Evolutionary conservation across 1,140 invertebrate species (phyloP), one percentile per base, ranked within the genome.

Genomic region (Hylyphantes graminicola): DNA sequence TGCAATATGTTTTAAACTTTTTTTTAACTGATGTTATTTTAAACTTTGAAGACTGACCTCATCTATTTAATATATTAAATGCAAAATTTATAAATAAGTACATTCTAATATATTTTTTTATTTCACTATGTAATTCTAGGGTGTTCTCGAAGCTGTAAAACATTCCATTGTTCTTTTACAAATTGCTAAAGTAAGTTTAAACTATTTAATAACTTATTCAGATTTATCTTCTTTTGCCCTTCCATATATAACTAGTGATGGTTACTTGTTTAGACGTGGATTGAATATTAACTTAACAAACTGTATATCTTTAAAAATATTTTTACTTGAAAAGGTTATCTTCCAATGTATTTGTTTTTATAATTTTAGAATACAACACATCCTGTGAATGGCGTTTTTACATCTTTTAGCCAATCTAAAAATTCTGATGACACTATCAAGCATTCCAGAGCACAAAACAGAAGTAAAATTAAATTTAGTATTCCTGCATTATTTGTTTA

Each of bases 81-180:
- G 35, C 19, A 67, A 21, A 48, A 15, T 12, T 48, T 48, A 17
- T 35, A 48, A 21, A 8, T 67, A 12, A 48, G 11, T 12, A 5
- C 4, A 0, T 17, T 9, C 48, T 51, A 13, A 13, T 68, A 13
- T 68, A 50, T 55, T 55, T 57, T 0, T 57, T 59, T 59, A 11
- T 0, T 19, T 74, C 82, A 74, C 12, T 74, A 77, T 85, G 72
- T 84, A 72, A 68, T 88, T 87, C 10, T 91, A 96, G 94, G 93
- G 92, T 86, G 95, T 97, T 93, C 92, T 97, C 89, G 96, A 97
- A 91, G 94, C 95, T 87, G 95, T 99, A 86, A 99, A 99, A 91
- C 97, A 98, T 92, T 95, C 96, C 86, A 98, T 99, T 91, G 96
- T 98, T 80, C 93, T 97, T 87, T 92, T 99, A 87, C 97, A 99